Evolutionary conservation across 2,888 invertebrate genomes (phyloP), one percentile per base, ranked within the genome.

Genomic region (Ophion ventricosus): DNA sequence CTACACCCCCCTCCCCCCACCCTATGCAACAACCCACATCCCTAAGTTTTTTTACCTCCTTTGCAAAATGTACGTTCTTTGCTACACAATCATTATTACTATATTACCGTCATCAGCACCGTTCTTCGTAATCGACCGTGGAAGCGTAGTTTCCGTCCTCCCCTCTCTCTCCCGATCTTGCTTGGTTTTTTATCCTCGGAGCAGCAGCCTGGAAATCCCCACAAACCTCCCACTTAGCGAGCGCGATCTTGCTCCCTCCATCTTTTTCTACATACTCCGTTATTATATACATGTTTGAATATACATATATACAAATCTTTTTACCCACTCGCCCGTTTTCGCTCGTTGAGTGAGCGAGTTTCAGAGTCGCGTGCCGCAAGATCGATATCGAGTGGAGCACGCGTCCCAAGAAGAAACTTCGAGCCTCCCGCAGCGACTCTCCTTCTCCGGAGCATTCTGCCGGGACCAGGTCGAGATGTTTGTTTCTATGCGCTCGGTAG

Each of bases 81-180:
- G 74, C 66, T 59, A 61, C 69, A 74, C 81, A 75, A 79, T 84
- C 75, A 82, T 84, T 84, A 84, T 84, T 82, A 79, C 84, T 84
- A 67, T 82, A 84, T 84, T 84, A 84, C 84, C 80, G 74, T 82
- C 84, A 84, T 82, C 84, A 79, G 81, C 74, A 57, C 81, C 75
- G 84, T 75, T 82, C 78, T 72, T 79, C 78, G 81, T 82, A 84
- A 84, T 82, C 84, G 84, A 82, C 75, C 81, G 84, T 75, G 66
- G 81, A 79, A 84, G 78, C 75, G 75, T 74, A 74, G 69, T 43
- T 84, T 84, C 77, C 69, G 59, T 70, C 64, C 54, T 69, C 25
- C 7, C 29, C n/a, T 59, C 61, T 29, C n/a, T 63, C 35, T 49
- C 56, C 25, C 26, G 5, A 23, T 57, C 54, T 75, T 49, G 14